Evolutionary conservation across 1,140 invertebrate species (phyloP).

Genomic region (Drosophila setifemur): DNA sequence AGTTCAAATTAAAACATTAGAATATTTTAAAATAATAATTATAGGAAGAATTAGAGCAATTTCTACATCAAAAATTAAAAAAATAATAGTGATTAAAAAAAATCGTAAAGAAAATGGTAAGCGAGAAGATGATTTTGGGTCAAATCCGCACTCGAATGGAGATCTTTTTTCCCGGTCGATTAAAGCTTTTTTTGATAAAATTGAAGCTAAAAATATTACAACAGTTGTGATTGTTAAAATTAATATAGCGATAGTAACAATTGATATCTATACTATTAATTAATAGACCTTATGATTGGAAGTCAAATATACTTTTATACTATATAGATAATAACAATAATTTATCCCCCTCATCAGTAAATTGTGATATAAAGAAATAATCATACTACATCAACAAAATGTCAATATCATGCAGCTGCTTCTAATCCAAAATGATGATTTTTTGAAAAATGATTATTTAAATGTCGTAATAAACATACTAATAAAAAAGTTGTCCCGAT

Average conservation of each 20-base stretch:
- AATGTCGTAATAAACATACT: constrained; percentile 84
- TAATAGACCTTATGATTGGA: constrained; percentile 55
- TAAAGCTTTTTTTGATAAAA: constrained; percentile 84
- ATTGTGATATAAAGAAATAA: constrained; percentile 87
- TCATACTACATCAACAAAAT: constrained; percentile 90
- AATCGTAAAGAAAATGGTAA: constrained; percentile 85
- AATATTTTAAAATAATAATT: constrained; percentile 59
- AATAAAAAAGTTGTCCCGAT: constrained; percentile 87
- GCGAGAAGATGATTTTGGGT: constrained; percentile 83
- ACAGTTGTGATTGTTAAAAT: constrained; percentile 82
- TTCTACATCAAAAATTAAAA: constrained; percentile 85
- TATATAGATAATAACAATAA: constrained; percentile 84
- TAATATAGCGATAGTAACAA: constrained; percentile 12
- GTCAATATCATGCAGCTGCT: constrained; percentile 88
- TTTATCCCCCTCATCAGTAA: constrained; percentile 86
- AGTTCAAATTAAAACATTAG: constrained; percentile 81
- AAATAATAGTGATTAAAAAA: constrained; percentile 86
- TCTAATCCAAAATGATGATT: constrained; percentile 88
- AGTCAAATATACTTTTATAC: constrained; percentile 87
- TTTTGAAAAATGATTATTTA: constrained; percentile 84
- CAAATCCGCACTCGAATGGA: constrained; percentile 87
- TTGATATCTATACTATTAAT: constrained; percentile 47
- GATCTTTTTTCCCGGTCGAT: constrained; percentile 84
- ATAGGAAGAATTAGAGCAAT: constrained; percentile 54
- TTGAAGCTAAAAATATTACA: constrained; percentile 83